These are phyloP conservation scores for Gorsachius goisagi DNA, from an alignment of 2,113 vertebrate genomes.

Conservation along the genomic window DNA sequence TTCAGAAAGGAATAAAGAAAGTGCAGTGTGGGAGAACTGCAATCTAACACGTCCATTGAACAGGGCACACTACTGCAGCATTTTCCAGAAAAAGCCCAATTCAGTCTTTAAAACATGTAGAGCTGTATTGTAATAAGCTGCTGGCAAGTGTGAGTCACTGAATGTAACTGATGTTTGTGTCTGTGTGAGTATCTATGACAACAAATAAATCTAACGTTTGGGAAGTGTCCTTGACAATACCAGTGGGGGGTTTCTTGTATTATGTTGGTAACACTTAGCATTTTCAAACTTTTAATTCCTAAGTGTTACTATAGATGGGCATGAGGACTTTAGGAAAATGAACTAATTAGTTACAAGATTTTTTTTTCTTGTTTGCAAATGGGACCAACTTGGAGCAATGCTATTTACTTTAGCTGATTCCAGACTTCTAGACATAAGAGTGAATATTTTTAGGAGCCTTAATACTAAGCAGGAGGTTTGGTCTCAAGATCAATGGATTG, in stretches of 20 bases:
- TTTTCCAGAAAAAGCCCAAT: neutral
- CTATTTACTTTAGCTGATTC: slow-evolving; percentile 33
- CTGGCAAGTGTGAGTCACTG: slow-evolving; percentile 3
- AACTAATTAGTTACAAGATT: slow-evolving; percentile 6
- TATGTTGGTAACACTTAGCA: neutral
- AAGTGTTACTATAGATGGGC: neutral
- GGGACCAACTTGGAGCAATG: neutral
- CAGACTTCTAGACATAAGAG: neutral
- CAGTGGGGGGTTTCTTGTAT: neutral
- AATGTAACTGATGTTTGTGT: neutral
- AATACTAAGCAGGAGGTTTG: neutral
- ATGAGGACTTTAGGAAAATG: slow-evolving; percentile 6
- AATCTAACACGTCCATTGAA: neutral
- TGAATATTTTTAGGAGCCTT: slow-evolving; percentile 29
- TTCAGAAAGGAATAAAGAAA: neutral
- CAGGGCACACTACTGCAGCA: neutral
- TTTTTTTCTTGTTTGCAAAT: neutral
- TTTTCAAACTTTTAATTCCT: slow-evolving; percentile 5
- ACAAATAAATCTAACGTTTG: neutral
- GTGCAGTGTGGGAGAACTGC: neutral
- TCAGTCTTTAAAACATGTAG: neutral
- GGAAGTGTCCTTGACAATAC: slow-evolving; percentile 8
- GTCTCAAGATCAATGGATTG: neutral
- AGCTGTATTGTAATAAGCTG: neutral
- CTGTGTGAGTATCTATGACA: slow-evolving; percentile 46